Evolutionary conservation across 2,113 vertebrate genomes (phyloP).

Genomic region (Camarhynchus parvulus): DNA sequence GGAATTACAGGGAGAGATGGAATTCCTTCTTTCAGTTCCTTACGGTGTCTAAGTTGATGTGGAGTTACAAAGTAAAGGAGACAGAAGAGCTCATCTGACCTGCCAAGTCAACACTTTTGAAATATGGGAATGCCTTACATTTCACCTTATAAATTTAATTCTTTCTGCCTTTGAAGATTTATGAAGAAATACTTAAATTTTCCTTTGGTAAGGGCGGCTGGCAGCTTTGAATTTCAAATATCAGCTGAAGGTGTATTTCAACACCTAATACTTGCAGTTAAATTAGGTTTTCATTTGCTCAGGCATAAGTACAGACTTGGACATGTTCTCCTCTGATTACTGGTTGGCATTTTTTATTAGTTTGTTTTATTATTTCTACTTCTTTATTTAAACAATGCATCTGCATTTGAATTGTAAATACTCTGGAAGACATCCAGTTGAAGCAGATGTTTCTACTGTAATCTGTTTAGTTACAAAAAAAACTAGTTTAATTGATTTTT

Average conservation of each 20-base stretch:
- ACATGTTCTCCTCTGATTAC: not conserved
- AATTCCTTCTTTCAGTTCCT: not conserved
- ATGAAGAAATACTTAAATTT: not conserved
- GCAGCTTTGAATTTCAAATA: not conserved
- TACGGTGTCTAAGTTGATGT: not conserved
- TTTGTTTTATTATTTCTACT: not conserved
- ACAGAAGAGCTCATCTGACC: not conserved
- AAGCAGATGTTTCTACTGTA: slow-evolving; percentile 57
- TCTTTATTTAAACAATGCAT: not conserved
- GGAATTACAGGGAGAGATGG: not conserved
- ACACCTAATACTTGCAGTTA: not conserved
- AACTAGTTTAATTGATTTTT: slow-evolving; percentile 31
- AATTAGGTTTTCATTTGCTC: not conserved
- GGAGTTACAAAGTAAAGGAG: not conserved
- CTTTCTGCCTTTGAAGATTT: not conserved
- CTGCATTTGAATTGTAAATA: slow-evolving; percentile 42
- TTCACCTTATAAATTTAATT: not conserved
- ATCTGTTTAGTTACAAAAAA: slow-evolving; percentile 31
- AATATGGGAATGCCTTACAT: not conserved
- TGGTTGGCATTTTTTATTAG: not conserved
- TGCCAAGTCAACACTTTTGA: not conserved
- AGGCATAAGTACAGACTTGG: not conserved
- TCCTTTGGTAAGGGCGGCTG: not conserved
- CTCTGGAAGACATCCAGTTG: slow-evolving; percentile 19
- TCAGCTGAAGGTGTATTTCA: not conserved